Evolutionary conservation across 2,797 vertebrate genomes (phyloP).

Genomic region (Parauchenoglanis punctatus): DNA sequence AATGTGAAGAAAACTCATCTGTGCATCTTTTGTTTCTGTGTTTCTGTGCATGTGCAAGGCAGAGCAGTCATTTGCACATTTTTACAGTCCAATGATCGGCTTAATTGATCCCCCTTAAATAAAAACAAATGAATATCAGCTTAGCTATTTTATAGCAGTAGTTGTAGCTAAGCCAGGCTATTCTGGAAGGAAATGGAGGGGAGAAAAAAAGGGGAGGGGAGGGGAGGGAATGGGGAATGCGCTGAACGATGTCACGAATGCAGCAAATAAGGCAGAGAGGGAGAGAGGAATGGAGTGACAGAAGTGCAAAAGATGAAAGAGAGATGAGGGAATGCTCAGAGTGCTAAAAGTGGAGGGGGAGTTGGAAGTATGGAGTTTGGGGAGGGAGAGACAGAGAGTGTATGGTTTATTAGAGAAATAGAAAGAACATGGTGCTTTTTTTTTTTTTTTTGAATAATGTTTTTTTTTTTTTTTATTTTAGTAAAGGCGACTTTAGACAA

Average conservation of each 20-base stretch:
- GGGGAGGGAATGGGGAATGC: not conserved
- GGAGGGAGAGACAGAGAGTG: slow-evolving; percentile 6
- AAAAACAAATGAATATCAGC: not conserved
- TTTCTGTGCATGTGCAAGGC: not conserved
- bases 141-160: not conserved
- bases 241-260: not conserved
- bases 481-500: slow-evolving; percentile 18
- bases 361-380: slow-evolving; percentile 15
- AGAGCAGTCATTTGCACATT: not conserved
- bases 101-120: not conserved
- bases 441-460: not conserved
- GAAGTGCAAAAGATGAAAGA: slow-evolving; percentile 27
- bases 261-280: slow-evolving; percentile 25
- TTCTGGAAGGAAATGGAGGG: slow-evolving; percentile 19
- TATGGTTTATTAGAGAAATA: slow-evolving; percentile 33
- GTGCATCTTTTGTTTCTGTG: not conserved
- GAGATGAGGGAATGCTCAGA: slow-evolving; percentile 27
- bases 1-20: not conserved
- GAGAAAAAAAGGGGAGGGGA: not conserved
- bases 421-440: not conserved
- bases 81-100: not conserved
- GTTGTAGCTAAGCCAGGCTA: slow-evolving; percentile 6
- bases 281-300: slow-evolving; percentile 3
- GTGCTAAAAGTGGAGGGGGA: slow-evolving; percentile 30
- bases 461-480: slow-evolving; percentile 19